A percentile compares a stretch with the other conserved stretches of the same genome.
These are phyloP conservation scores for Cnemophilus loriae DNA, from an alignment of 2,113 vertebrate species.

Conservation along the genomic window DNA sequence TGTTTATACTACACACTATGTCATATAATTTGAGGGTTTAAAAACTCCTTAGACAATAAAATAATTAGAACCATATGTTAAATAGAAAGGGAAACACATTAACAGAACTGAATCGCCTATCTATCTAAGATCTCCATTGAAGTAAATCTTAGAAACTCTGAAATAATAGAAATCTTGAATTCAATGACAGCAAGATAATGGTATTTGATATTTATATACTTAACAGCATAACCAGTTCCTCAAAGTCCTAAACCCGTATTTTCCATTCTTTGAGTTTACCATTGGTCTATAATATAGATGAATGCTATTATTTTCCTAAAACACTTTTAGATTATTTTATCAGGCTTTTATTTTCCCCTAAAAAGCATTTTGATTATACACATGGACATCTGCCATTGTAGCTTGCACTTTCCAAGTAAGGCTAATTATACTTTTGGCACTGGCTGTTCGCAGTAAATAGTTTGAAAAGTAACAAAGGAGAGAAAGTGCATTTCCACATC, in stretches of 20 bases:
- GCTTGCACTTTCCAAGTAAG: neutral
- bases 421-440: neutral
- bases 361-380: neutral
- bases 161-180: neutral
- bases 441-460: neutral
- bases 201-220: neutral
- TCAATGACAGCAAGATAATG: neutral
- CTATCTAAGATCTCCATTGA: neutral
- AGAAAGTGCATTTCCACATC: neutral
- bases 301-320: neutral
- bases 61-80: neutral
- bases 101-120: neutral
- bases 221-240: neutral
- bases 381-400: neutral
- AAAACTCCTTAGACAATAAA: neutral
- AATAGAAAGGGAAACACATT: neutral
- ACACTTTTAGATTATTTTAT: neutral
- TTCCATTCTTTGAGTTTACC: neutral
- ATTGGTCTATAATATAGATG: neutral
- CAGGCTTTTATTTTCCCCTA: neutral
- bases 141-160: neutral
- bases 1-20: neutral
- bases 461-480: neutral
- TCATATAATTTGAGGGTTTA: neutral
- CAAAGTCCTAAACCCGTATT: neutral